Percentiles rank a stretch among this genome's conserved stretches.
These are phyloP conservation scores for Taurulus bubalis DNA, from an alignment of 2,113 vertebrate species.

Conservation along the genomic window DNA sequence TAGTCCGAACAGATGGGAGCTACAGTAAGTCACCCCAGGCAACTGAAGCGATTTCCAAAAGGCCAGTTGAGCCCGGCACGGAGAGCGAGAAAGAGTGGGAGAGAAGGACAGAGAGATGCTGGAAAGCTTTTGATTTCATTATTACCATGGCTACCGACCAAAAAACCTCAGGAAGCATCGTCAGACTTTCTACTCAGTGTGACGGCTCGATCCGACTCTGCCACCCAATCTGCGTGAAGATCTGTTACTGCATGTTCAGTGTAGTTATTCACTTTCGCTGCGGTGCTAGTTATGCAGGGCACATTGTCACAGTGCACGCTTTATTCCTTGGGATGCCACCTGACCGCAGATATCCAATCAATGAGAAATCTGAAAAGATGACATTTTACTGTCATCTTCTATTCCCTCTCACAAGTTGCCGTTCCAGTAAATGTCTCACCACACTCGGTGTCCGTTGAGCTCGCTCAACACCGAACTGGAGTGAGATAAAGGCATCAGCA, in stretches of 20 bases:
- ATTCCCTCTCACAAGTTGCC: conserved; percentile 19
- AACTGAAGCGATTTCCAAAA: conserved; percentile 73
- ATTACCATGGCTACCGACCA: conserved; percentile 69
- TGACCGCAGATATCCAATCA: conserved; percentile 43
- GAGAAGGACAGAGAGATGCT: conserved; percentile 66
- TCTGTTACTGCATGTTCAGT: conserved; percentile 44
- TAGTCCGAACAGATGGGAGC: conserved; percentile 74
- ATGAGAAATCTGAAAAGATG: conserved; percentile 24
- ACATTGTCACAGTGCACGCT: conserved; percentile 15
- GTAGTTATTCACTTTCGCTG: conserved; percentile 17
- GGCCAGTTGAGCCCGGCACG: conserved; percentile 63
- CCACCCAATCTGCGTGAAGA: conserved; percentile 57
- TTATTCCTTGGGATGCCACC: conserved; percentile 20
- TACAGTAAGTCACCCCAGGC: conserved; percentile 70
- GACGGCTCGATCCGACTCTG: conserved; percentile 45
- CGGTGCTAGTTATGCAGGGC: background rate
- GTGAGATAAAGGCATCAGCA: conserved; percentile 4
- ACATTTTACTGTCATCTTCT: conserved; percentile 24
- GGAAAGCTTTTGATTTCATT: conserved; percentile 61
- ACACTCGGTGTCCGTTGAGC: conserved; percentile 9
- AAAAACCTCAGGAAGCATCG: conserved; percentile 44
- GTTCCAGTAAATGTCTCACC: conserved; percentile 21
- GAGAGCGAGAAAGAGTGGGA: conserved; percentile 47
- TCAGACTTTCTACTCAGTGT: conserved; percentile 50
- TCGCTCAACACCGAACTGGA: conserved; percentile 36